These are phyloP conservation scores for Yponomeuta evonymella DNA, from an alignment of 2,888 invertebrate species.

Conservation along the genomic window DNA sequence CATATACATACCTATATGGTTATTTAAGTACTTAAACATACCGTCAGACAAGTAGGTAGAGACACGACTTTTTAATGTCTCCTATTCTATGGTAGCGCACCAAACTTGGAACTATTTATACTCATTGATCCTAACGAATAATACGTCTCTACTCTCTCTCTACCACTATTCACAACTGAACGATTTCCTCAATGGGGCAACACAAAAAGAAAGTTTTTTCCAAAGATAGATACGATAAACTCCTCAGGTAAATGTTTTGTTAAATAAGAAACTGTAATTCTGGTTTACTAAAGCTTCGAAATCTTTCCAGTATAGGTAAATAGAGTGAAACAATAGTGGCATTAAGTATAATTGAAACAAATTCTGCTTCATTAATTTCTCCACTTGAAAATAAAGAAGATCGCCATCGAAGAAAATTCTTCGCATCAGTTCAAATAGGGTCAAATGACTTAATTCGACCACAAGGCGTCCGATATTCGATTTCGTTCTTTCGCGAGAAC, in stretches of 20 bases:
- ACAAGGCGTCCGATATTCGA: not conserved
- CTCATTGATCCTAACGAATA: not conserved
- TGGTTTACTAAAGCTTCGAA: not conserved
- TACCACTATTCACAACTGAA: not conserved
- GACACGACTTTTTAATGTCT: not conserved
- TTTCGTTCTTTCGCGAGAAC: slow-evolving; percentile 9
- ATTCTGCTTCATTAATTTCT: slow-evolving; percentile 19
- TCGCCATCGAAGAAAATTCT: slow-evolving; percentile 31
- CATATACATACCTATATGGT: too few relatives aligned
- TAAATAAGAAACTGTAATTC: too few relatives aligned
- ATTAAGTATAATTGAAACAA: slow-evolving; percentile 34
- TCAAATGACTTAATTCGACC: slow-evolving; percentile 27
- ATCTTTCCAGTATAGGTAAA: not conserved
- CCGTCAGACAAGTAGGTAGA: too few relatives aligned
- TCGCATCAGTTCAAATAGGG: slow-evolving; percentile 33
- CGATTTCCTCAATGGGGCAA: not conserved
- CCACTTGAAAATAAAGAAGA: slow-evolving; percentile 34
- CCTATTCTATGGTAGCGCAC: not conserved
- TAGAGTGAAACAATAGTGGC: slow-evolving; percentile 22
- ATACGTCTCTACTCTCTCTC: not conserved
- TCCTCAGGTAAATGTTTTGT: not conserved
- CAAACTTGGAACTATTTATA: not conserved
- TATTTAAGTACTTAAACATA: too few relatives aligned
- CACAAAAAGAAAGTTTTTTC: not conserved
- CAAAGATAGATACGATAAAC: not conserved